Base-by-base conservation (phyloP, 2,888 invertebrate species). In the Cremastinae sp. region DNA sequence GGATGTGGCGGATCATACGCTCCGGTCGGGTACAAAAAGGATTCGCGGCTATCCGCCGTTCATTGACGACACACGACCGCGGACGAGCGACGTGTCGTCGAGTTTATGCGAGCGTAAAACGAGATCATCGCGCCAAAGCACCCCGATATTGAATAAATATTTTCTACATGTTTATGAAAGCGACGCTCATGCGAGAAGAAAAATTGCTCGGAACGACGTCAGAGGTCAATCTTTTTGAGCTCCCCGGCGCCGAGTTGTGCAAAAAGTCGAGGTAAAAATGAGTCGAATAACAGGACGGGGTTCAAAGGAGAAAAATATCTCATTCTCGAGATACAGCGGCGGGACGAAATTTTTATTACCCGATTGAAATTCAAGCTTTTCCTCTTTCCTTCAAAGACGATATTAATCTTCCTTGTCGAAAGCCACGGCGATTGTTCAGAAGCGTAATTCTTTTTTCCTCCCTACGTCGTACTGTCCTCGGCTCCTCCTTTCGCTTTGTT, bases 91-190 rank as follows among this genome's bases (percentile, higher is more conserved):
- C 34, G 65, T 65, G 69, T 76, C 72, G 59, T 56, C 36, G 49
- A 54, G 54, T 61, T 77, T 74, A 77, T 70, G 51, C 65, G 74
- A 70, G 61, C 70, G 70, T 77, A 77, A 77, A 77, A 77, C 70
- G 61, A 70, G 70, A 65, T 70, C 47, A 65, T 54, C 62, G 61
- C 47, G 51, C 16, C 45, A 9, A 9, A 10, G 9, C n/a, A 8
- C 34, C 12, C 16, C 28, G 5, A 12, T 53, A 22, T 53, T 22
- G 1, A 22, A n/a, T 16, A 18, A 14, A 9, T 49, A 12, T 7
- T 16, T 0, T 4, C 36, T 36, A 9, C 36, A 36, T 36, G 36
- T 36, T n/a, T n/a, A n/a, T n/a, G n/a, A n/a, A n/a, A n/a, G n/a
- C n/a, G n/a, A n/a, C n/a, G n/a, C n/a, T n/a, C n/a, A n/a, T n/a